A percentile compares a stretch with the other conserved stretches of the same genome.
Conservation (phyloP, 2,113 vertebrate genomes). For the Xiphophorus couchianus region DNA sequence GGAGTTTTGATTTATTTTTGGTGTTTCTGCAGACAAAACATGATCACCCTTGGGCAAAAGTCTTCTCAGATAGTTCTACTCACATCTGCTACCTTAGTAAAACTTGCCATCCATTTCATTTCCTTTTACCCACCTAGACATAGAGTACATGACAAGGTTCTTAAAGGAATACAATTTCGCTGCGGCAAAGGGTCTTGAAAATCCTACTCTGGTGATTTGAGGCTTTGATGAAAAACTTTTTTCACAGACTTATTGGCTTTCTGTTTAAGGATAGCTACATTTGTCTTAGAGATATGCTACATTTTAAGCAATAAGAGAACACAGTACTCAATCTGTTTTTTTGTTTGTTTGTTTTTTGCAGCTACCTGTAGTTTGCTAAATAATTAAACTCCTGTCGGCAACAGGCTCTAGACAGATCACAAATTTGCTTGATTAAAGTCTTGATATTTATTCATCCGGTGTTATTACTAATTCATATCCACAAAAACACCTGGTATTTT, state of each 20-base stretch:
- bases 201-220: conserved; percentile 54
- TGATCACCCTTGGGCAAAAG: conserved; percentile 67
- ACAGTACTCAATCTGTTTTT: conserved; percentile 1
- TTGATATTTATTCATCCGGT: conserved; percentile 11
- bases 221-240: conserved; percentile 59
- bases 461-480: conserved; percentile 7
- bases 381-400: conserved; percentile 33
- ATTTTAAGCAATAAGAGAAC: conserved; percentile 26
- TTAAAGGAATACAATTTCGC: conserved; percentile 55
- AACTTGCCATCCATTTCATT: conserved; percentile 68
- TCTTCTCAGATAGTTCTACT: conserved; percentile 69
- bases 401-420: conserved; percentile 17
- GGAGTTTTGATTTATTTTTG: conserved; percentile 73
- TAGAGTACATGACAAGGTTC: conserved; percentile 57
- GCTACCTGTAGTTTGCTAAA: conserved; percentile 13
- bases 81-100: conserved; percentile 62
- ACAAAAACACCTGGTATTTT: not conserved
- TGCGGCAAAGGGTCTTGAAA: conserved; percentile 40
- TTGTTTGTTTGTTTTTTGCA: conserved; percentile 10
- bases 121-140: conserved; percentile 63
- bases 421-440: conserved; percentile 26
- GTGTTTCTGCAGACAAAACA: conserved; percentile 72
- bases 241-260: conserved; percentile 56
- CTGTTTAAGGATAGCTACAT: conserved; percentile 41
- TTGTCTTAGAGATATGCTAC: conserved; percentile 45